Evolutionary conservation across 2,888 invertebrate species (phyloP), one percentile per base, ranked within the genome.

Genomic region (Branchipolynoe longqiensis): DNA sequence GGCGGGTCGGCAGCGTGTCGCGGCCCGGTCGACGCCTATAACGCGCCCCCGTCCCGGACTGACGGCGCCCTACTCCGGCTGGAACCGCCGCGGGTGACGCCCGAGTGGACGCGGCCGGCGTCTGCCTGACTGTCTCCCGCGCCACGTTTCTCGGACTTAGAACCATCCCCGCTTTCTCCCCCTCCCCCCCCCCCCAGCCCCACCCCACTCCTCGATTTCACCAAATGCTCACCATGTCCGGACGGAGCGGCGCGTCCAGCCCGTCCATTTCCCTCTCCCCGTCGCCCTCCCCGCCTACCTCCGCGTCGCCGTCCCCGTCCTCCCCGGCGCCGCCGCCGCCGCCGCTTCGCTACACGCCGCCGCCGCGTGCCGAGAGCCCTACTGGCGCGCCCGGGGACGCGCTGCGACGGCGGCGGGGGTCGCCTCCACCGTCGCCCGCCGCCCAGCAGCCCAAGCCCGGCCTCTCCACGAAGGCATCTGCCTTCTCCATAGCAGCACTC

Each of bases 401-500:
- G 33, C 31, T 6, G 6, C 31, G 12, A 8, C 33, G 31, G 31
- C 48, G 18, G 48, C 48, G 31, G 6, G 78, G 25, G 14, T 48
- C 48, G 3, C 78, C 78, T 12, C 28, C 54, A 1, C 41, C 8
- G 25, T 48, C 25, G 31, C 14, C 41, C 28, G 25, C 48, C 25
- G n/a, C n/a, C 1, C 41, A 41, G 25, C 69, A 18, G 36, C 31
- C 38, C 25, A 31, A 0, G 31, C 64, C 81, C 22, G 48, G 22
- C 8, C 62, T 83, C 12, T 87, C 87, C 33, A 48, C 87, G 33
- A 87, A 85, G 78, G 88, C 88, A 12, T 87, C 87, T 25, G 88
- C 88, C n/a, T 88, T 88, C 86, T 86, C 86, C 31, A 88, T 88
- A 14, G 87, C 87, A n/a, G 87, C 88, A 25, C 83, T 88, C 64